Conservation (phyloP, 2,888 invertebrate species). For the Yponomeuta malinellus region DNA sequence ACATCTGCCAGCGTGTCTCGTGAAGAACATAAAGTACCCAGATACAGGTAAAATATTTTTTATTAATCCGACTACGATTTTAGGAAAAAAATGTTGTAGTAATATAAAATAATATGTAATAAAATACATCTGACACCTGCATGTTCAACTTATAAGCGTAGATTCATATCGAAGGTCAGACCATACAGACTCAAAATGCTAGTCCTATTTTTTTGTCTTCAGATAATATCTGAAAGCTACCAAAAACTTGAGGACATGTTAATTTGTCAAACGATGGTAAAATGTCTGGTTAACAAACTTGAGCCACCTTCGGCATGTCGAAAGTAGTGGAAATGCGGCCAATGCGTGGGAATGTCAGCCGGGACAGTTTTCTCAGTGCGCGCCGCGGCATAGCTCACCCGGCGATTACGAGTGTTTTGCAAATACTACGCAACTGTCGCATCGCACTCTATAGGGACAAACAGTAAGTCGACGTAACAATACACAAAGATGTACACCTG, state of each 20-base stretch:
- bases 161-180: no score
- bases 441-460: not conserved
- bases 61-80: not conserved
- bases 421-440: not conserved
- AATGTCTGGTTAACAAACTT: no score
- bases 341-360: not conserved
- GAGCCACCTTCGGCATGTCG: not conserved
- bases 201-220: no score
- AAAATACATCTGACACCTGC: no score
- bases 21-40: no score
- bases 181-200: no score
- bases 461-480: not conserved
- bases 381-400: not conserved
- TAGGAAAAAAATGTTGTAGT: no score
- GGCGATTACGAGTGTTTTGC: not conserved
- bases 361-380: not conserved
- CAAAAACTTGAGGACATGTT: no score
- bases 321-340: not conserved
- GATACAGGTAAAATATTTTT: not conserved
- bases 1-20: not conserved
- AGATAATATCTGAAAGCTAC: no score
- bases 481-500: not conserved
- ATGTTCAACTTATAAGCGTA: no score
- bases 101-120: no score
- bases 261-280: no score